Conservation (phyloP, 2,888 invertebrate species). For the Oscheius sp. region DNA sequence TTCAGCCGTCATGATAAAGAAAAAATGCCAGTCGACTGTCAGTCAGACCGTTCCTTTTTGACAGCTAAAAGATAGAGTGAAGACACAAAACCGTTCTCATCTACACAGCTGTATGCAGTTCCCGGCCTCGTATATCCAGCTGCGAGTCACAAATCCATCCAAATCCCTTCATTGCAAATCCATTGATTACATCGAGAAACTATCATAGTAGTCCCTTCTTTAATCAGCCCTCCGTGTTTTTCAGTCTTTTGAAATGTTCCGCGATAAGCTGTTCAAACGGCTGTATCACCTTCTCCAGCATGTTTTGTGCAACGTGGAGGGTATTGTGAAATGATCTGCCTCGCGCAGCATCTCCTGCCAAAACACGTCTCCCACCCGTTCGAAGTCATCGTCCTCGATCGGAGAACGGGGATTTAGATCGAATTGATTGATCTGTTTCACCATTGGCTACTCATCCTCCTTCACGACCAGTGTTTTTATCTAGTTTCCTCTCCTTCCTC, state of each 20-base stretch:
- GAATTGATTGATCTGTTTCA: neutral
- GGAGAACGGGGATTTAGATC: neutral
- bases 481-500: too few species aligned
- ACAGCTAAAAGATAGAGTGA: too few species aligned
- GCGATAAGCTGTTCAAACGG: neutral
- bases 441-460: neutral
- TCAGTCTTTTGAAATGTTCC: neutral
- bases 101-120: too few species aligned
- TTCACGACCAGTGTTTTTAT: too few species aligned
- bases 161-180: too few species aligned
- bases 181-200: neutral
- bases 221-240: neutral
- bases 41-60: conserved; percentile 3
- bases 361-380: neutral
- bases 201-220: neutral
- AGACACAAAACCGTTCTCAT: neutral
- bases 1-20: neutral
- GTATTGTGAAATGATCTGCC: conserved; percentile 22
- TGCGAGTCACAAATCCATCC: too few species aligned
- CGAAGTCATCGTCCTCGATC: neutral
- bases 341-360: neutral
- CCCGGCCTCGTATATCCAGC: too few species aligned
- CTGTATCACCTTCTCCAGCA: neutral
- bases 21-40: conserved; percentile 10
- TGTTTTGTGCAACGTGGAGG: conserved; percentile 13